Evolutionary conservation across 1,140 invertebrate species (phyloP).

Genomic region (Venturia canescens): DNA sequence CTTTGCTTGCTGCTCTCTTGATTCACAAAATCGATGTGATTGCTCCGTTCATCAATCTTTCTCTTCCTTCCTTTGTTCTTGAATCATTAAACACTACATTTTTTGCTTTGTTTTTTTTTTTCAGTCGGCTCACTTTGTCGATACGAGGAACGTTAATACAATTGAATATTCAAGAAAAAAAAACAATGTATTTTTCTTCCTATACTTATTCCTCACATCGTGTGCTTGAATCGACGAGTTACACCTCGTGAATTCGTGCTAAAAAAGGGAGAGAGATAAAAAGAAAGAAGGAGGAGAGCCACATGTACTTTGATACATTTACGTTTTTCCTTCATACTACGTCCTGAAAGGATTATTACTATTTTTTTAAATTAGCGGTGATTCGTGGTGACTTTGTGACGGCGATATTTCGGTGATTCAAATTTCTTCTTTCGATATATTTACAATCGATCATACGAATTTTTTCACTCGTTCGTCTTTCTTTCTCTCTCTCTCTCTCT

Average conservation of each 20-base stretch:
- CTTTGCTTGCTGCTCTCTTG: slow-evolving; percentile 49
- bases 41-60: slow-evolving; percentile 23
- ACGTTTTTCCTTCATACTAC: slow-evolving; percentile 46
- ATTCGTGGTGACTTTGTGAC: slow-evolving; percentile 50
- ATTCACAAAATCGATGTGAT: not conserved
- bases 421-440: slow-evolving; percentile 59
- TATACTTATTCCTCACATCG: slow-evolving; percentile 56
- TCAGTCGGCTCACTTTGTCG: slow-evolving; percentile 75
- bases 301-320: slow-evolving; percentile 9
- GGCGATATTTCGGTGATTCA: slow-evolving; percentile 58
- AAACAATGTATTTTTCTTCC: slow-evolving; percentile 60
- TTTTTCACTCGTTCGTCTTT: slow-evolving; percentile 53
- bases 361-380: slow-evolving; percentile 50
- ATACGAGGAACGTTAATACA: slow-evolving; percentile 77
- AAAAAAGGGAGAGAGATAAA: not conserved
- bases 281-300: not conserved
- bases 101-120: slow-evolving; percentile 64
- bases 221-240: slow-evolving; percentile 62
- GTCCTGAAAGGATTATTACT: slow-evolving; percentile 31
- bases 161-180: slow-evolving; percentile 75
- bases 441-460: slow-evolving; percentile 72
- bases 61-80: slow-evolving; percentile 52
- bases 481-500: not conserved
- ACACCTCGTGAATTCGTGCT: slow-evolving; percentile 58
- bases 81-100: slow-evolving; percentile 57